phyloP scores from a whole-genome alignment of 37 sponge, comb jelly and placozoan genomes.

The Ianthella basta region DNA sequence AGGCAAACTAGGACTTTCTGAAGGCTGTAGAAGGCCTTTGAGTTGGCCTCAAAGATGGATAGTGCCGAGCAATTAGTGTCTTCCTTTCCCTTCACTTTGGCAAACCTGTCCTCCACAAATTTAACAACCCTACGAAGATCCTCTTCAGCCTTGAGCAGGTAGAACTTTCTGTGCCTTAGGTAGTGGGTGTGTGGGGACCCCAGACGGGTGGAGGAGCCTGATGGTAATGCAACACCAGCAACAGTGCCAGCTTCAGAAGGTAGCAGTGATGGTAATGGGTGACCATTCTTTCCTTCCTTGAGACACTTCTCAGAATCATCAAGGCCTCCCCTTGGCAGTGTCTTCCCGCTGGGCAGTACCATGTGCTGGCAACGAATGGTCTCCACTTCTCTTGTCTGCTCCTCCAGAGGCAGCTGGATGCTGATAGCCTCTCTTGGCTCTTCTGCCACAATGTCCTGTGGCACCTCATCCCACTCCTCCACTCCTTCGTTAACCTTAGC shows the following conservation, averaged over 20 bases:
- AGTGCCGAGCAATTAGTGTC: slow-evolving; percentile 54
- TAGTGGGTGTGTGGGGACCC: slow-evolving; percentile 15
- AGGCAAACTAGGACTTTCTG: slow-evolving; percentile 60
- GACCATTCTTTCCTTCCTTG: too few relatives aligned
- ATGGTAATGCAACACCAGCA: not conserved
- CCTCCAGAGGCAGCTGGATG: not conserved
- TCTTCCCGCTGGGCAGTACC: too few relatives aligned
- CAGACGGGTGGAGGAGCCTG: not conserved
- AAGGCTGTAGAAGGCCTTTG: slow-evolving; percentile 58
- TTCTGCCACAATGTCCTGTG: not conserved
- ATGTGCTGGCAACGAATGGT: too few relatives aligned
- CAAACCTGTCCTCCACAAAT: slow-evolving; percentile 41
- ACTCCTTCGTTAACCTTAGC: not conserved
- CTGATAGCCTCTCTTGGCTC: not conserved
- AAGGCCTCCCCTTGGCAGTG: too few relatives aligned
- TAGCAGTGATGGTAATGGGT: too few relatives aligned
- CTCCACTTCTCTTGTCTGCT: too few relatives aligned
- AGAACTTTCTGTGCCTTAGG: slow-evolving; percentile 26
- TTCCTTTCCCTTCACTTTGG: slow-evolving; percentile 52
- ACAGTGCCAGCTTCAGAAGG: too few relatives aligned
- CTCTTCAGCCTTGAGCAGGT: slow-evolving; percentile 27
- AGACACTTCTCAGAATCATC: too few relatives aligned
- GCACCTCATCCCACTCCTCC: slow-evolving; percentile 31
- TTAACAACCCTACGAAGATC: slow-evolving; percentile 48
- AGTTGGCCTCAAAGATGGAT: slow-evolving; percentile 67